Conservation (phyloP, 1,140 invertebrate species). For the Bombus huntii region DNA sequence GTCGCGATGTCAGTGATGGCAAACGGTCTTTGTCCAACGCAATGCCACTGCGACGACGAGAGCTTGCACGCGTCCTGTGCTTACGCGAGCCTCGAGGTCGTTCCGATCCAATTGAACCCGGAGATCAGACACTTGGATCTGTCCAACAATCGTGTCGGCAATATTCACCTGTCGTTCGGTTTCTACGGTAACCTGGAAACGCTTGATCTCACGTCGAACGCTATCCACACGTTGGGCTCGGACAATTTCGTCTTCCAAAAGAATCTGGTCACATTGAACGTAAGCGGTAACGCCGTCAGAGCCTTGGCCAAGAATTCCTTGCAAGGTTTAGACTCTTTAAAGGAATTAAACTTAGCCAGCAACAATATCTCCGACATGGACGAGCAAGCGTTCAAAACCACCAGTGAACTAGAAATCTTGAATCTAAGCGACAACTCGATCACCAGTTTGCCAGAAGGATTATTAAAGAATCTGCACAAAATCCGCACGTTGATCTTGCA, state of each 20-base stretch:
- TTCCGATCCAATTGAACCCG: conserved; percentile 94
- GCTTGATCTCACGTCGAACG: conserved; percentile 92
- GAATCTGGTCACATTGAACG: conserved; percentile 88
- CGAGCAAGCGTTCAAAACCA: conserved; percentile 87
- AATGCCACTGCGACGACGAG: conserved; percentile 92
- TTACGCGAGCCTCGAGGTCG: conserved; percentile 89
- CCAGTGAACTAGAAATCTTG: conserved; percentile 87
- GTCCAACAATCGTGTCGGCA: conserved; percentile 88
- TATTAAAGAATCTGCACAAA: conserved; percentile 87
- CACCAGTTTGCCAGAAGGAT: conserved; percentile 86
- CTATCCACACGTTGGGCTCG: conserved; percentile 89
- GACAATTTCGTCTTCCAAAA: conserved; percentile 91
- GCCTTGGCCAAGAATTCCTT: conserved; percentile 89
- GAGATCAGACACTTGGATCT: conserved; percentile 90
- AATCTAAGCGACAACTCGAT: conserved; percentile 90
- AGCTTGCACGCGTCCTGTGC: conserved; percentile 88
- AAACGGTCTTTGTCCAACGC: conserved; percentile 88
- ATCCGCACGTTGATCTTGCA: conserved; percentile 88
- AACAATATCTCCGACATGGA: conserved; percentile 90
- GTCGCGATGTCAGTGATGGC: conserved; percentile 71
- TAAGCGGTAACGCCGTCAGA: conserved; percentile 89
- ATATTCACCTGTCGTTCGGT: conserved; percentile 87
- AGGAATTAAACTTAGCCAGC: conserved; percentile 87
- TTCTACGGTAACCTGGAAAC: conserved; percentile 91
- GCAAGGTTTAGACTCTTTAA: conserved; percentile 87